Conservation (phyloP, 2,888 invertebrate species). For the Drosophila nigritarsus region DNA sequence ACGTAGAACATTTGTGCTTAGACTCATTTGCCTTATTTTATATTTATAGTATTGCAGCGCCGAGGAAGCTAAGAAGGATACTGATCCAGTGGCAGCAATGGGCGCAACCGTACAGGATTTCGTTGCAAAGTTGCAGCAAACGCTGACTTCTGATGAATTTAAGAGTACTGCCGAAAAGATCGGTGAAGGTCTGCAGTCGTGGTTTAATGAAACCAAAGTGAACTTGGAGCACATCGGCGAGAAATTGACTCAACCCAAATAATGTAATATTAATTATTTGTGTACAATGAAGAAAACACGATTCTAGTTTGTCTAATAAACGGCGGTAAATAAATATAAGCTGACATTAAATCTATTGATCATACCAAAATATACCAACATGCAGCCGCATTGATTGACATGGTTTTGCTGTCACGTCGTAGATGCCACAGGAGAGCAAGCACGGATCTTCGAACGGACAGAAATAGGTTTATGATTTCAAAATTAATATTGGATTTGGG, state of each 20-base stretch:
- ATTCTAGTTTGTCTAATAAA: not conserved
- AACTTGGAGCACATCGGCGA: not conserved
- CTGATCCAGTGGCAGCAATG: not conserved
- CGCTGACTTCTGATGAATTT: not conserved
- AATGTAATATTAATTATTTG: not conserved
- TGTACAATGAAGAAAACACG: not conserved
- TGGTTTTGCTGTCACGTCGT: not conserved
- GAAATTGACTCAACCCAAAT: not conserved
- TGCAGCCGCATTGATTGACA: not conserved
- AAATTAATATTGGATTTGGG: not conserved
- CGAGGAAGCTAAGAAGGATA: not conserved
- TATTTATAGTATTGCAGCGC: not conserved
- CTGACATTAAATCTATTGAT: not conserved
- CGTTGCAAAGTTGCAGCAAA: accelerated
- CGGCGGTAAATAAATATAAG: not conserved
- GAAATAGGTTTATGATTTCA: not conserved
- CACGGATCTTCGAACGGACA: not conserved
- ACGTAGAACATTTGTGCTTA: not conserved
- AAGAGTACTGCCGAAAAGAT: not conserved
- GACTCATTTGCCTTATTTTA: not conserved
- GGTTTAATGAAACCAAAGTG: not conserved
- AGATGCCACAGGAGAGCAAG: not conserved
- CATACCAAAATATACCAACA: not conserved
- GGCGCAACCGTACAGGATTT: accelerated
- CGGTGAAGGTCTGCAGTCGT: not conserved